Base-by-base conservation (phyloP, 37 sponge, comb jelly and placozoan species). In the Spongilla lacustris region DNA sequence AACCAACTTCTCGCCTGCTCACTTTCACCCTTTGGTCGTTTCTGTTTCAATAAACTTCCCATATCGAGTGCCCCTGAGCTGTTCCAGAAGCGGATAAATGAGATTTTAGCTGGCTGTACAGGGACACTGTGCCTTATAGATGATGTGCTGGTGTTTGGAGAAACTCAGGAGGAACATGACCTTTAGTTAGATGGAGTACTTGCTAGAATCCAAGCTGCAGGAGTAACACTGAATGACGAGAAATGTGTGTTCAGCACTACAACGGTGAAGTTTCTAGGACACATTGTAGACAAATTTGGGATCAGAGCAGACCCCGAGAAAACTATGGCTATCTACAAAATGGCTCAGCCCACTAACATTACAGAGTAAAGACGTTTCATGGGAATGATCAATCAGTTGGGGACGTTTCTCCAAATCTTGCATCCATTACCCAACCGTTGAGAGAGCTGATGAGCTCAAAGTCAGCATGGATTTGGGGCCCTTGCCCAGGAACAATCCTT, bases 341-440 rank as follows among this genome's bases (percentile, higher is more conserved):
- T 85, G 86, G 50, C 79, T 30, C 24, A 27, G 22, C 90, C 90
- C 27, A 48, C 33, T 13, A 78, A 23, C 0, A 10, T 70, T 14
- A 73, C 80, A 37, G 90, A 81, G 76, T 30, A 85, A 19, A 31
- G 81, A 22, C 23, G 86, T 17, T 85, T 90, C 37, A 27, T 90
- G 75, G 91, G 91, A 0, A 85, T 85, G 83, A 77, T 71, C 35
- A 90, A 84, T 46, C 85, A 90, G 38, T 73, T 85, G 26, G 83
- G 85, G 67, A 90, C 79, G 36, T 75, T 67, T 67, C 70, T 34
- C 86, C 82, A 19, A 71, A 85, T 23, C 8, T 84, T 23, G 85
- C 85, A 38, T 78, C 76, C 11, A 32, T 83, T 2, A 77, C 79
- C 22, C 70, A 88, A 30, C 83, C 89, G 2, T 78, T 88, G 24